Evolutionary conservation across 2,113 vertebrate genomes (phyloP).

Genomic region (Myotis yumanensis): DNA sequence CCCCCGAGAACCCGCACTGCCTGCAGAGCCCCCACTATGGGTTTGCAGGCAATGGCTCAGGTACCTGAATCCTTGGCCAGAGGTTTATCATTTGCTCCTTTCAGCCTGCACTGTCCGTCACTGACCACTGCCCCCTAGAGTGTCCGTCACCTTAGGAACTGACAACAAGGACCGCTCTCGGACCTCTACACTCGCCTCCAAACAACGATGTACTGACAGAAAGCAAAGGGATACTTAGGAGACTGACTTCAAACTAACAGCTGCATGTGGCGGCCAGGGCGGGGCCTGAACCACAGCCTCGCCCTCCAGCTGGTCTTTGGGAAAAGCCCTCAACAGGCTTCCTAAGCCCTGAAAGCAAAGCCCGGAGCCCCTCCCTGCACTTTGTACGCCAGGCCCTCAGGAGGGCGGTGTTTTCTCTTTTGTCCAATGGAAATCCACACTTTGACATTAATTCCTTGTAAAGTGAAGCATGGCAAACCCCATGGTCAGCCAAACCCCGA

Average conservation of each 20-base stretch:
- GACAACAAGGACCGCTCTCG: too few relatives aligned
- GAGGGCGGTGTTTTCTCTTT: too few relatives aligned
- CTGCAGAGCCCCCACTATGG: neutral
- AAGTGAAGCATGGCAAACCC: neutral
- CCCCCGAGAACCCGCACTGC: accelerated
- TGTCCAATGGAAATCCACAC: neutral
- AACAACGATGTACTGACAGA: neutral
- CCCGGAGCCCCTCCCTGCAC: neutral
- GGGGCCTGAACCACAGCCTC: neutral
- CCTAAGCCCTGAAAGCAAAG: neutral
- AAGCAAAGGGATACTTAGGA: neutral
- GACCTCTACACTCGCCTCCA: neutral
- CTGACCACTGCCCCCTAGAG: neutral
- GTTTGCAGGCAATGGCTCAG: neutral
- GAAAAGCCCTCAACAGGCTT: neutral
- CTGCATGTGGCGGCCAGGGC: accelerated
- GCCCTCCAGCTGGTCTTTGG: neutral
- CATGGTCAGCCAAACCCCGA: neutral
- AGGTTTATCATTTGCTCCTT: accelerated
- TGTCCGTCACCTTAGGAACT: neutral
- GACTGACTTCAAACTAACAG: neutral
- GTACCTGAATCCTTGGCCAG: neutral
- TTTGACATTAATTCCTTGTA: neutral
- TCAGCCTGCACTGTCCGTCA: accelerated
- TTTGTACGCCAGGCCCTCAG: neutral